Conservation (phyloP, 2,797 vertebrate species). For the Neostethus bicornis region DNA sequence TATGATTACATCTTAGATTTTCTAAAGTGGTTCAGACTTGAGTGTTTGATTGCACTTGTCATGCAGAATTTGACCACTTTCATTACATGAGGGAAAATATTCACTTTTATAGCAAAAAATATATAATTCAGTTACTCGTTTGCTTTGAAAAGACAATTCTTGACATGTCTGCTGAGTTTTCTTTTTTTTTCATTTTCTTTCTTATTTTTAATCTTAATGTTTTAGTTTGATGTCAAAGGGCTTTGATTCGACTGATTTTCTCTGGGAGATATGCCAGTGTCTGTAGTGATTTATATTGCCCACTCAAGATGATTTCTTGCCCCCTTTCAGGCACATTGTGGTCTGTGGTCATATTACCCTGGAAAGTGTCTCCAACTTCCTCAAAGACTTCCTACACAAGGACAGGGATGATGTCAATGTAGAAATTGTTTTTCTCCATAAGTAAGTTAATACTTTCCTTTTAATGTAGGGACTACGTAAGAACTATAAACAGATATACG, state of each 20-base stretch:
- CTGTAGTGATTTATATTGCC: constrained; percentile 76
- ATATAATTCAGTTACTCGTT: constrained; percentile 71
- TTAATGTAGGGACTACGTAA: constrained; percentile 22
- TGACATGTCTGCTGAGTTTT: constrained; percentile 59
- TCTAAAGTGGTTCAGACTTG: constrained; percentile 72
- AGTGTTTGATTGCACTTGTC: constrained; percentile 79
- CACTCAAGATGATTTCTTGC: constrained; percentile 80
- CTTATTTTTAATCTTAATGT: constrained; percentile 51
- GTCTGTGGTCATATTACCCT: constrained; percentile 99
- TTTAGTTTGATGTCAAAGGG: constrained; percentile 67
- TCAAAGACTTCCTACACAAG: constrained; percentile 99
- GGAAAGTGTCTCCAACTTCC: constrained; percentile 99
- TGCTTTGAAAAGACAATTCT: constrained; percentile 74
- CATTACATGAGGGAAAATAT: constrained; percentile 70
- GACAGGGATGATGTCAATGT: constrained; percentile 99
- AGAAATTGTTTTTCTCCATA: constrained; percentile 99
- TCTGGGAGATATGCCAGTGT: constrained; percentile 75
- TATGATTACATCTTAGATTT: constrained; percentile 75
- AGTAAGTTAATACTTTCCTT: constrained; percentile 85
- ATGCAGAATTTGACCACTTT: constrained; percentile 73
- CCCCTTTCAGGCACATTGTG: constrained; percentile 94
- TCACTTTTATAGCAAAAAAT: constrained; percentile 71
- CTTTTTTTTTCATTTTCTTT: constrained; percentile 43
- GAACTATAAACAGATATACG: not conserved
- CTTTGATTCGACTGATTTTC: constrained; percentile 77